These are phyloP conservation scores for Xiphophorus birchmanni DNA, from an alignment of 2,797 vertebrate species.

Conservation along the genomic window DNA sequence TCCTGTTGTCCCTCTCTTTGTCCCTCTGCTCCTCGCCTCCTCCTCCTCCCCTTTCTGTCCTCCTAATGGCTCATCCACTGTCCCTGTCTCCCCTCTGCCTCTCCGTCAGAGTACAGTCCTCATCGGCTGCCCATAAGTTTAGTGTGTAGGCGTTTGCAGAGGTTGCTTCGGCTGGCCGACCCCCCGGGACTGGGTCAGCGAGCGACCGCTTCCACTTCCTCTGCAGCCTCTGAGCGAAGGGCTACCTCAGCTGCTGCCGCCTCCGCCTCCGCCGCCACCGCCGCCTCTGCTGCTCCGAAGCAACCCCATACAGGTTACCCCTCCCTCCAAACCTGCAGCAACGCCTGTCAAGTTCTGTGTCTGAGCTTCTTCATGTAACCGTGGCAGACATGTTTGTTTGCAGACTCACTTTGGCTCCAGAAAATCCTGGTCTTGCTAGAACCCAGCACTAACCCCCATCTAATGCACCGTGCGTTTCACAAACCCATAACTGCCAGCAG, in stretches of 20 bases:
- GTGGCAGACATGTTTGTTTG: constrained; percentile 29
- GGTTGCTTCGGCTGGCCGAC: constrained; percentile 93
- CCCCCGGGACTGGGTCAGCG: constrained; percentile 89
- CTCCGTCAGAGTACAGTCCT: constrained; percentile 88
- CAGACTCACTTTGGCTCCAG: constrained; percentile 30
- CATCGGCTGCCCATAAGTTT: constrained; percentile 93
- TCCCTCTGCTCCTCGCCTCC: constrained; percentile 44
- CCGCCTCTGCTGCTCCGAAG: constrained; percentile 78
- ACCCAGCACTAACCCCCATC: constrained; percentile 53
- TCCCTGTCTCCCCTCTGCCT: constrained; percentile 73
- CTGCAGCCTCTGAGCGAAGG: constrained; percentile 81
- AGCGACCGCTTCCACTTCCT: constrained; percentile 69
- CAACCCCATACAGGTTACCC: constrained; percentile 86
- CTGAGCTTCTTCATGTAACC: constrained; percentile 6
- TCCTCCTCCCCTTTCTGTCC: constrained; percentile 30
- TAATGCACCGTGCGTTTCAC: constrained; percentile 38
- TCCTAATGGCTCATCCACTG: constrained; percentile 72
- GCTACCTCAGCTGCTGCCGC: constrained; percentile 69
- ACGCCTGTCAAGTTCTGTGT: constrained; percentile 24
- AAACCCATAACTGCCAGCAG: constrained; percentile 36
- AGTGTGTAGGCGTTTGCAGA: constrained; percentile 97
- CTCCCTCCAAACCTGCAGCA: constrained; percentile 39
- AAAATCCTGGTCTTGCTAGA: constrained; percentile 16
- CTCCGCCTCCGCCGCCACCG: constrained; percentile 38
- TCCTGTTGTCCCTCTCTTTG: constrained; percentile 41